phyloP scores from a whole-genome alignment of 2,888 invertebrate species.

The Oscheius sp. region DNA sequence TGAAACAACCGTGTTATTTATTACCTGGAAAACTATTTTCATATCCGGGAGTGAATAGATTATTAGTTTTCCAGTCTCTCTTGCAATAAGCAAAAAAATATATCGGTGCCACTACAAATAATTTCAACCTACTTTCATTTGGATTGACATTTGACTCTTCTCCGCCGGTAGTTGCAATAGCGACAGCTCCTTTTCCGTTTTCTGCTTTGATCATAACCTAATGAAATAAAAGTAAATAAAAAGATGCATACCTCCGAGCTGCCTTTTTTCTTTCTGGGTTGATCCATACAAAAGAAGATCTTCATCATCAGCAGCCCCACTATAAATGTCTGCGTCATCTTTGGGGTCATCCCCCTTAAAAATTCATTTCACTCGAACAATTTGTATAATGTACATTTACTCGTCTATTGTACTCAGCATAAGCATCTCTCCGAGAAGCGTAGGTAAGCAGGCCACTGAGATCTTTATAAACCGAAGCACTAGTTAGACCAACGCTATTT shows the following conservation, averaged over 20 bases:
- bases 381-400: background rate
- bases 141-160: constrained; percentile 64
- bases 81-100: constrained; percentile 89
- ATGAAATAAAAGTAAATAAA: background rate
- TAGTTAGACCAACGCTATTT: constrained; percentile 59
- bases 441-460: constrained; percentile 82
- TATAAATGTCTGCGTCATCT: constrained; percentile 36
- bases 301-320: constrained; percentile 43
- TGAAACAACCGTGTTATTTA: background rate
- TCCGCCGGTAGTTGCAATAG: constrained; percentile 46
- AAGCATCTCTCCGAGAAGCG: constrained; percentile 16
- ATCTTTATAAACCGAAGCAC: constrained; percentile 80
- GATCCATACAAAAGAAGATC: constrained; percentile 54
- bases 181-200: constrained; percentile 39
- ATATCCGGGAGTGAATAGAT: constrained; percentile 86
- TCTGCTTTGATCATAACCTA: constrained; percentile 21
- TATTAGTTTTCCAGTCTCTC: constrained; percentile 91
- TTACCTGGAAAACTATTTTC: constrained; percentile 84
- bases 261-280: background rate
- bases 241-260: background rate
- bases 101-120: constrained; percentile 77
- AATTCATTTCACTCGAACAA: background rate
- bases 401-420: constrained; percentile 1
- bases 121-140: constrained; percentile 31
- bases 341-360: constrained; percentile 4